A percentile compares a stretch with the other conserved stretches of the same genome.
phyloP scores from a whole-genome alignment of 2,888 invertebrate genomes.

The Drosophila anomelani region DNA sequence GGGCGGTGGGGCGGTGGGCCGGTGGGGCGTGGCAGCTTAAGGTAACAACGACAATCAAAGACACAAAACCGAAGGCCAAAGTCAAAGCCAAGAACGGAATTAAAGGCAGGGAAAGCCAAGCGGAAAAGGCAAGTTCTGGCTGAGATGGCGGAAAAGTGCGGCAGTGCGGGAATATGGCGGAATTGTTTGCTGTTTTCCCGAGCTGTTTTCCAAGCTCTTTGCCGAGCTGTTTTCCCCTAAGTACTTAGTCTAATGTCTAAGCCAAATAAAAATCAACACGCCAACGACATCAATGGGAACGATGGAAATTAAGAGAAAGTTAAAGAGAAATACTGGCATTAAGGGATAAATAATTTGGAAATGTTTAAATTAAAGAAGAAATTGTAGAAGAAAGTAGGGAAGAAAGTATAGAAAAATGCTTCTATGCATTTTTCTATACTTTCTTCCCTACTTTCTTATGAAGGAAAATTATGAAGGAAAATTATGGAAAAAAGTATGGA shows the following conservation, averaged over 20 bases:
- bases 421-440: too few relatives aligned
- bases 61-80: constrained; percentile 44
- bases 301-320: constrained; percentile 9
- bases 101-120: constrained; percentile 30
- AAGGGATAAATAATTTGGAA: not conserved
- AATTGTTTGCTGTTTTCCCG: constrained; percentile 3
- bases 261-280: constrained; percentile 26
- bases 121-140: constrained; percentile 30
- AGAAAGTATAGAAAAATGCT: not conserved
- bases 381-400: not conserved
- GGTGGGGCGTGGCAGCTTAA: constrained; percentile 35
- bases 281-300: constrained; percentile 1
- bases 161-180: not conserved
- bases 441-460: too few relatives aligned
- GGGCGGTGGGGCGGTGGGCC: not conserved
- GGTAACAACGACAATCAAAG: constrained; percentile 64
- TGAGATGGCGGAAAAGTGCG: constrained; percentile 2
- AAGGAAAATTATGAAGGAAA: too few relatives aligned
- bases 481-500: not conserved
- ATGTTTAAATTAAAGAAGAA: not conserved
- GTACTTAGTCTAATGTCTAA: constrained; percentile 28
- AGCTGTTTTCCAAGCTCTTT: not conserved
- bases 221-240: constrained; percentile 14
- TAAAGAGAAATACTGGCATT: not conserved
- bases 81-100: constrained; percentile 47